These are phyloP conservation scores for Athalia rosae DNA, from an alignment of 2,888 invertebrate genomes.

Conservation along the genomic window DNA sequence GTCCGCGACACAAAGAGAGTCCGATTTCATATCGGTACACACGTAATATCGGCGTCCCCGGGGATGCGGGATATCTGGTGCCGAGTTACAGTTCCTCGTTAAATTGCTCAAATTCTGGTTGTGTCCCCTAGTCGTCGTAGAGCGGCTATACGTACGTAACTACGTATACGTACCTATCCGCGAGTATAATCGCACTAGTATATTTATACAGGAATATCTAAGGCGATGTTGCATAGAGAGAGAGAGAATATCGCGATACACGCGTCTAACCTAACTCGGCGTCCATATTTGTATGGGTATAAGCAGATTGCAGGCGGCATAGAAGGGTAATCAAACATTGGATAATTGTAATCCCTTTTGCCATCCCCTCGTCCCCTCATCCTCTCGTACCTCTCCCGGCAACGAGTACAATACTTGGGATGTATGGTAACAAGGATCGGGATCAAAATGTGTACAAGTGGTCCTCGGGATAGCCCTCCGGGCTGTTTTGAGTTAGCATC, in stretches of 20 bases:
- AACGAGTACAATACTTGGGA: slow-evolving; percentile 24
- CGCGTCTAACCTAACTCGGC: no score
- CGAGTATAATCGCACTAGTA: no score
- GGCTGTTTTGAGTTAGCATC: slow-evolving; percentile 46
- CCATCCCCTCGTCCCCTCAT: slow-evolving; percentile 63
- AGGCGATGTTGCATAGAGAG: no score
- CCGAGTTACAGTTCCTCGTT: no score
- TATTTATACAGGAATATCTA: no score
- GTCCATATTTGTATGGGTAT: slow-evolving; percentile 43
- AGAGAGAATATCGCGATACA: no score
- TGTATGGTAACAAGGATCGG: not conserved
- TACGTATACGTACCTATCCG: no score
- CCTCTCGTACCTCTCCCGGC: not conserved
- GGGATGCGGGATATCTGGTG: no score
- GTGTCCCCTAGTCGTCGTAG: no score
- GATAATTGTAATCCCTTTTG: slow-evolving; percentile 66
- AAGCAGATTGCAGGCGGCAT: slow-evolving; percentile 57
- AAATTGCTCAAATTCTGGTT: no score
- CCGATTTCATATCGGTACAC: slow-evolving; percentile 15
- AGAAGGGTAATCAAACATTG: slow-evolving; percentile 64
- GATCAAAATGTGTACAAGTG: slow-evolving; percentile 2
- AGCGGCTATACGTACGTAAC: no score
- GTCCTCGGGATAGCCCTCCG: slow-evolving; percentile 54
- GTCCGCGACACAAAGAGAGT: slow-evolving; percentile 29
- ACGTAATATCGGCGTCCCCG: no score